These are phyloP conservation scores for Rutpela maculata DNA, from an alignment of 2,888 invertebrate species.

Conservation along the genomic window DNA sequence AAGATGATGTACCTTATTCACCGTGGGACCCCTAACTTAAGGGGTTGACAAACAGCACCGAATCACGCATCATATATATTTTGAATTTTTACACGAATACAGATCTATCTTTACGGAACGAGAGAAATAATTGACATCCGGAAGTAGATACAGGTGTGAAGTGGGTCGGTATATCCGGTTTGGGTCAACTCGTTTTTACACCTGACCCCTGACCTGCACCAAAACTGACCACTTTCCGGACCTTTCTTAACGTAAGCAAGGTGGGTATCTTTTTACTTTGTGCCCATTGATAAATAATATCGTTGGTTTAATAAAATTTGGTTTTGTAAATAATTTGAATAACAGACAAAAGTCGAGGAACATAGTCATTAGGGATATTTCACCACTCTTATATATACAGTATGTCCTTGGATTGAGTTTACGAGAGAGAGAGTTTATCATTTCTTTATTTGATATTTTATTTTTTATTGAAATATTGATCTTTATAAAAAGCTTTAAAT, in stretches of 20 bases:
- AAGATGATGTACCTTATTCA: slow-evolving; percentile 50
- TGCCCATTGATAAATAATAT: neutral
- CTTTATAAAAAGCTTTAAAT: too few relatives aligned
- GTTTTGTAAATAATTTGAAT: neutral
- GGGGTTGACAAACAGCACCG: slow-evolving; percentile 37
- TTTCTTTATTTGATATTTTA: too few relatives aligned
- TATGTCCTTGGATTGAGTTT: too few relatives aligned
- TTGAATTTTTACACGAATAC: slow-evolving; percentile 23
- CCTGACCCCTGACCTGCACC: slow-evolving; percentile 43
- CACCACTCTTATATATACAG: too few relatives aligned
- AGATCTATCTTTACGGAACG: slow-evolving; percentile 21
- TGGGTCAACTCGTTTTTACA: slow-evolving; percentile 36
- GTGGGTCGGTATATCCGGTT: slow-evolving; percentile 32
- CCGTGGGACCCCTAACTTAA: slow-evolving; percentile 36
- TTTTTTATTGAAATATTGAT: too few relatives aligned
- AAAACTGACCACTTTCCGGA: slow-evolving; percentile 44
- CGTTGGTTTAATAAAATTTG: neutral
- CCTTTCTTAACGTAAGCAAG: slow-evolving; percentile 18
- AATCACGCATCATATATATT: slow-evolving; percentile 24
- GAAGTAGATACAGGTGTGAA: slow-evolving; percentile 42
- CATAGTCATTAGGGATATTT: too few relatives aligned
- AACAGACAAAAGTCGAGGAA: neutral
- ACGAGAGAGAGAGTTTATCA: too few relatives aligned
- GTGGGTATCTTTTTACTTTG: neutral
- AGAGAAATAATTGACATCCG: slow-evolving; percentile 29